Conservation (phyloP, 2,888 invertebrate species). For the Hypomecis atomaria region DNA sequence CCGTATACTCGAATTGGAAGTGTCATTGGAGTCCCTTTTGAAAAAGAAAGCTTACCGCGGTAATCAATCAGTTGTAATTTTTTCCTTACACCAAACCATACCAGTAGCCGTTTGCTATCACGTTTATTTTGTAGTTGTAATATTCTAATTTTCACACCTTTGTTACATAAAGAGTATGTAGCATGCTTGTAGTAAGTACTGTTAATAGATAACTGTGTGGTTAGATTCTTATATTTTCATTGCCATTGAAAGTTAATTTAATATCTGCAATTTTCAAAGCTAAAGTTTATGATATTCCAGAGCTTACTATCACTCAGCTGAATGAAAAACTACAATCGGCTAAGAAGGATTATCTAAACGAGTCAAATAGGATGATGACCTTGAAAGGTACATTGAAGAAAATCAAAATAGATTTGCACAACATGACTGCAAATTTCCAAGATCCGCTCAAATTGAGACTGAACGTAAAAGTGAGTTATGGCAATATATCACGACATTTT, state of each 20-base stretch:
- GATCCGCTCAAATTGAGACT: slow-evolving; percentile 87
- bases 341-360: slow-evolving; percentile 88
- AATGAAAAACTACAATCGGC: slow-evolving; percentile 90
- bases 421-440: slow-evolving; percentile 91
- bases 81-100: slow-evolving; percentile 52
- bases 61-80: slow-evolving; percentile 81
- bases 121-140: slow-evolving; percentile 23
- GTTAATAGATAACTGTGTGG: slow-evolving; percentile 15
- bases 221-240: not conserved
- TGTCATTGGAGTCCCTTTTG: slow-evolving; percentile 91
- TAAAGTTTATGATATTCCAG: slow-evolving; percentile 64
- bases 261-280: slow-evolving; percentile 26
- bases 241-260: not conserved
- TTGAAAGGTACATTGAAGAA: slow-evolving; percentile 87
- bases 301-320: slow-evolving; percentile 90
- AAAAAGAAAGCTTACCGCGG: slow-evolving; percentile 88
- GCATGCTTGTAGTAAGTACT: slow-evolving; percentile 4
- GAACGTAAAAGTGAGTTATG: slow-evolving; percentile 79
- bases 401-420: slow-evolving; percentile 92
- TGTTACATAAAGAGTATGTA: not conserved
- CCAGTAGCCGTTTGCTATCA: slow-evolving; percentile 21
- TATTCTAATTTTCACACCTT: slow-evolving; percentile 22
- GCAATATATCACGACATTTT: slow-evolving; percentile 26
- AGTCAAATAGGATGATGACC: slow-evolving; percentile 85
- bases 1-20: slow-evolving; percentile 93